These are phyloP conservation scores for Lepidurus couesii DNA, from an alignment of 1,140 invertebrate genomes.

Conservation along the genomic window DNA sequence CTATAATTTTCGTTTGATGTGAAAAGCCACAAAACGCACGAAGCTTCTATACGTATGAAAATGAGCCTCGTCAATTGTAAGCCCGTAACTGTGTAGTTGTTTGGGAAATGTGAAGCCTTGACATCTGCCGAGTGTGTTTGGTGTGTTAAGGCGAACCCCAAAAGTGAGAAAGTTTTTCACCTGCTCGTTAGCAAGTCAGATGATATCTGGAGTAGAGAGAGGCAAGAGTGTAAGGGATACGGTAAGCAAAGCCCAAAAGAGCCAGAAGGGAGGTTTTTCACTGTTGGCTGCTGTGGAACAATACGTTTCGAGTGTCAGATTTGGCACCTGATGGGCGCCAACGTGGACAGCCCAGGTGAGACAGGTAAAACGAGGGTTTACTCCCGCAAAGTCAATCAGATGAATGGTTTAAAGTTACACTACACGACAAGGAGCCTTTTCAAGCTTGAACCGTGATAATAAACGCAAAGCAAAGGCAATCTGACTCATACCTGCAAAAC, in stretches of 20 bases:
- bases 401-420: neutral
- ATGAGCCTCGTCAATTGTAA: no score
- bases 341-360: constrained; percentile 7
- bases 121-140: neutral
- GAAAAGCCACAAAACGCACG: no score
- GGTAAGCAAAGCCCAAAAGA: neutral
- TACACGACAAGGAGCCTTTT: neutral
- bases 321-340: constrained; percentile 20
- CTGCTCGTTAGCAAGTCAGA: constrained; percentile 21
- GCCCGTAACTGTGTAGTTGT: no score
- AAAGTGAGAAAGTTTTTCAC: constrained; percentile 18
- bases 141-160: neutral
- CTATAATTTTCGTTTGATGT: neutral
- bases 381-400: constrained; percentile 3
- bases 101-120: neutral
- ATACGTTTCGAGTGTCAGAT: constrained; percentile 15
- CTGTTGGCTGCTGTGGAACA: neutral
- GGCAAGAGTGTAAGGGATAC: neutral
- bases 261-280: constrained; percentile 6
- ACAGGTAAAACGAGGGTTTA: constrained; percentile 4
- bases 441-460: no score
- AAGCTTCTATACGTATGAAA: no score
- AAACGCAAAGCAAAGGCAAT: no score
- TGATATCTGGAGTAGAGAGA: neutral
- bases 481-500: no score